Evolutionary conservation across 1,140 invertebrate species (phyloP), one percentile per base, ranked within the genome.

Genomic region (Bombus difficillimus): DNA sequence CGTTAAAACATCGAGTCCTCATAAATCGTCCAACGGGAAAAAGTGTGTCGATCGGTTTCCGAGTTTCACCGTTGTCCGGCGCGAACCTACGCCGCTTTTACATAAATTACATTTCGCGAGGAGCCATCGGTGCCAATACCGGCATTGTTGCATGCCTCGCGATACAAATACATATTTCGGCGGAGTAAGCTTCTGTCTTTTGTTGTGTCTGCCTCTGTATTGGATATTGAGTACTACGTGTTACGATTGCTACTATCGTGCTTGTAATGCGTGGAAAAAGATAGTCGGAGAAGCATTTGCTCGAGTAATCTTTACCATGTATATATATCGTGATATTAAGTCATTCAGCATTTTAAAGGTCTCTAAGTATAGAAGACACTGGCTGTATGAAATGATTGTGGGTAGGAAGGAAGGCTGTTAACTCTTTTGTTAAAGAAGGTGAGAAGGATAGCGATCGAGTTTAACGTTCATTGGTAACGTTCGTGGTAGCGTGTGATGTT

Each of bases 41-140:
- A 85, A 72, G 83, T 85, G 53, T 79, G 75, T 79, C 68, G 76
- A 85, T 85, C 66, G 53, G 22, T 41, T 85, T 71, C 62, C 66
- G 34, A n/a, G 47, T 41, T 66, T 83, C 34, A 34, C 18, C 28
- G 53, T 32, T 69, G 6, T 39, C 39, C 15, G 10, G 53, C 39
- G 15, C 28, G 25, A 34, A 22, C 18, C n/a, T 10, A 25, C 32
- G 1, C 8, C 62, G 47, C 34, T 47, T 85, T 85, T 80, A 13
- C 68, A 64, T 80, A 28, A 80, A 79, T 68, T 84, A 57, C 62
- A 32, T 77, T 69, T 57, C 41, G 13, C 28, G 43, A 6, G n/a
- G 39, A 12, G n/a, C 1, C 28, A 22, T n/a, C 5, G 12, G 3
- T 64, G 59, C 57, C 39, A 62, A 32, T 28, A 32, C 8, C 8